phyloP scores from a whole-genome alignment of 2,113 vertebrate species.

The Hippocampus comes region DNA sequence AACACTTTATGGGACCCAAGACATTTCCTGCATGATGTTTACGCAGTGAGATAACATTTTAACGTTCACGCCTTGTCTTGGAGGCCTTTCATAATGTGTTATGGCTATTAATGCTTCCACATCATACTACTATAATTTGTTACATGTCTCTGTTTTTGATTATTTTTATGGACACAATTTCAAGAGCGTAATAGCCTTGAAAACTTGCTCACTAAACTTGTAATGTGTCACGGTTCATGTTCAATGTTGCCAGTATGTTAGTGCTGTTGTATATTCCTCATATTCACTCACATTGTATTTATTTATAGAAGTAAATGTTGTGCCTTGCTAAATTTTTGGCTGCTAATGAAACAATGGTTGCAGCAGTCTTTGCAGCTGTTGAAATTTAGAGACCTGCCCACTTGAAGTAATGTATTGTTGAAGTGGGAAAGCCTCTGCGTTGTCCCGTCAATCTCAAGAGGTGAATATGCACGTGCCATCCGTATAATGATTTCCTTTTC shows the following conservation, averaged over 20 bases:
- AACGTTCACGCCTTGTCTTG: neutral
- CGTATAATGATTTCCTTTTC: neutral
- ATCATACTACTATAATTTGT: neutral
- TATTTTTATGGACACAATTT: neutral
- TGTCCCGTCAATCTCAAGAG: neutral
- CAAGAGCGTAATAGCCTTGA: neutral
- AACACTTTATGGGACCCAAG: neutral
- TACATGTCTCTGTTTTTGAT: neutral
- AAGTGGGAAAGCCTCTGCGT: neutral
- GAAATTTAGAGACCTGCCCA: neutral
- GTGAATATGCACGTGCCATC: neutral
- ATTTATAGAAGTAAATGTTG: constrained; percentile 1
- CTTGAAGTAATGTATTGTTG: neutral
- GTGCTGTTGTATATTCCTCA: neutral
- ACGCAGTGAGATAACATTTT: neutral
- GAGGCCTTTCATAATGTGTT: neutral
- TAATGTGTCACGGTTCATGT: neutral
- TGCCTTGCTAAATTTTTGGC: neutral
- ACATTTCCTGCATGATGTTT: neutral
- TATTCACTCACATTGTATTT: neutral
- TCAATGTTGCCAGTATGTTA: neutral
- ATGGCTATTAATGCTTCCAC: neutral
- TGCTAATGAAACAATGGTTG: neutral
- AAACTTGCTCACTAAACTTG: neutral
- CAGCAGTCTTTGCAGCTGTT: neutral